These are phyloP conservation scores for Cricetomys ansorgei DNA, from an alignment of 2,113 vertebrate genomes.

Conservation along the genomic window DNA sequence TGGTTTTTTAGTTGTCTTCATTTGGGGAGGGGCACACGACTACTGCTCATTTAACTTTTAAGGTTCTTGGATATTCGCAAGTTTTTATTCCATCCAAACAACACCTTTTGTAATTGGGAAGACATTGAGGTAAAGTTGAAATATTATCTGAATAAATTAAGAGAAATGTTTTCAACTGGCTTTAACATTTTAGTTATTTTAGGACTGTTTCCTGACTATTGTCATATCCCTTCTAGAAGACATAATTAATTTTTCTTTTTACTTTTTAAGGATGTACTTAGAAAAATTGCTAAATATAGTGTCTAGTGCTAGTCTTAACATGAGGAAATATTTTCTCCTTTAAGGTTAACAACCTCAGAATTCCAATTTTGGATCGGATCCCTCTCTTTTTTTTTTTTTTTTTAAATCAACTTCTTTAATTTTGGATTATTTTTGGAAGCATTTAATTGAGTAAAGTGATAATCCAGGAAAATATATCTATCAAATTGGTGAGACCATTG, in stretches of 20 bases:
- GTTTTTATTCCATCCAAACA: slow-evolving; percentile 19
- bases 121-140: slow-evolving; percentile 36
- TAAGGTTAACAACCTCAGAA: slow-evolving; percentile 78
- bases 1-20: not conserved
- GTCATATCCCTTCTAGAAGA: slow-evolving; percentile 1
- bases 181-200: slow-evolving; percentile 38
- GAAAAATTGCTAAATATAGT: slow-evolving; percentile 81
- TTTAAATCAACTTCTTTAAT: slow-evolving; percentile 40
- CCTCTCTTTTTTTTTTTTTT: slow-evolving; percentile 70
- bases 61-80: not conserved
- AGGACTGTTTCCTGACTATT: not conserved
- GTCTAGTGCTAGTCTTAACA: slow-evolving; percentile 81
- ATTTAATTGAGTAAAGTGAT: slow-evolving; percentile 47
- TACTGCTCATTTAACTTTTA: not conserved
- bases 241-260: not conserved
- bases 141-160: slow-evolving; percentile 20
- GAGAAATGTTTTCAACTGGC: not conserved
- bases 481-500: not conserved
- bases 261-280: slow-evolving; percentile 73
- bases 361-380: slow-evolving; percentile 80
- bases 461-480: slow-evolving; percentile 38
- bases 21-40: not conserved
- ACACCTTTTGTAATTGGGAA: not conserved
- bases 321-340: slow-evolving; percentile 78
- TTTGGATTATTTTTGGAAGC: slow-evolving; percentile 56